Percentiles rank a stretch among this genome's conserved stretches.
phyloP scores from a whole-genome alignment of 2,113 vertebrate species.

The Puntigrus tetrazona region DNA sequence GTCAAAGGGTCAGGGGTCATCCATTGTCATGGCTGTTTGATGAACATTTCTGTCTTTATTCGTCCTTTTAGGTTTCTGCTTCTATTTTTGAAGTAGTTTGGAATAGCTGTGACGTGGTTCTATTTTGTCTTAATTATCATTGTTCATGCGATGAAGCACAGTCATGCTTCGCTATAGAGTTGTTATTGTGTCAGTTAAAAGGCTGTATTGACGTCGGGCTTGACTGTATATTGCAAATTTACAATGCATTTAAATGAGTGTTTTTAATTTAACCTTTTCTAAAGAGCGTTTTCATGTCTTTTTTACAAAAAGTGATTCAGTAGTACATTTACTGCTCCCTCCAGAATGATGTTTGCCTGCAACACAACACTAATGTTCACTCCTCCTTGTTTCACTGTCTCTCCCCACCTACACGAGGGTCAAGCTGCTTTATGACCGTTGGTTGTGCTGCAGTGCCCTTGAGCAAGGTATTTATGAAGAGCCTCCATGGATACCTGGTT shows the following conservation, averaged over 20 bases:
- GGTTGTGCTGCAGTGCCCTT: slow-evolving; percentile 25
- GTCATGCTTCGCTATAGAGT: not conserved
- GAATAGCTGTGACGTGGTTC: not conserved
- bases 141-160: not conserved
- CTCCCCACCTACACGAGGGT: not conserved
- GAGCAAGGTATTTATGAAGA: slow-evolving; percentile 41
- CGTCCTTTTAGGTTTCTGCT: not conserved
- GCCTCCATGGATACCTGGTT: not conserved
- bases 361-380: not conserved
- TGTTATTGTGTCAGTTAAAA: not conserved
- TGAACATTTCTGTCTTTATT: slow-evolving; percentile 27
- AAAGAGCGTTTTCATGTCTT: not conserved
- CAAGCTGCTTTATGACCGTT: slow-evolving; percentile 33
- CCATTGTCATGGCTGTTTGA: slow-evolving; percentile 36
- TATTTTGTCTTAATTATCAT: not conserved
- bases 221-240: not conserved
- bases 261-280: not conserved
- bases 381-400: not conserved
- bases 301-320: not conserved
- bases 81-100: not conserved
- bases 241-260: not conserved
- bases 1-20: slow-evolving; percentile 41
- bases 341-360: not conserved
- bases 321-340: not conserved
- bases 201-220: not conserved